phyloP scores from a whole-genome alignment of 2,888 invertebrate genomes.

The Drosophila melanosoma region DNA sequence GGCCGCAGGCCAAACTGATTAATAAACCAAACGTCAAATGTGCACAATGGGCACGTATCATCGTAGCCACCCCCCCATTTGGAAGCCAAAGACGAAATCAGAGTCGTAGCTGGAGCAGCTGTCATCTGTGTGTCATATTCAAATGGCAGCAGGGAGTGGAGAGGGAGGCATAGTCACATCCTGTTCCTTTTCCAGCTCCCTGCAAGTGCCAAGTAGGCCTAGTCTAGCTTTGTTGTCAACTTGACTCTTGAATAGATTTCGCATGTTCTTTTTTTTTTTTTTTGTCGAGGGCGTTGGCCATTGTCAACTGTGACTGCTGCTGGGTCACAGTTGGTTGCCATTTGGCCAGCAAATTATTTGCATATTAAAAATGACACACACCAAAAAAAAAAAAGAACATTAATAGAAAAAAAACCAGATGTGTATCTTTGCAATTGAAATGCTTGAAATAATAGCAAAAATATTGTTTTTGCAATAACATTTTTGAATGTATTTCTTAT shows the following conservation, averaged over 20 bases:
- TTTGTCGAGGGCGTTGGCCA: slow-evolving; percentile 56
- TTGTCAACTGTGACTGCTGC: slow-evolving; percentile 70
- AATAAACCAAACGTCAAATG: slow-evolving; percentile 85
- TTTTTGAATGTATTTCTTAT: background rate
- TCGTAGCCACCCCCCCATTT: slow-evolving; percentile 36
- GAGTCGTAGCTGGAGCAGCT: slow-evolving; percentile 73
- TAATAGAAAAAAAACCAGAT: slow-evolving; percentile 13
- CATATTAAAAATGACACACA: slow-evolving; percentile 69
- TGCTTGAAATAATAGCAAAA: background rate
- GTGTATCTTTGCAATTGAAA: background rate
- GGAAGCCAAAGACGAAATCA: slow-evolving; percentile 29
- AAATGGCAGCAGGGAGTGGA: slow-evolving; percentile 51
- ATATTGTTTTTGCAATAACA: background rate
- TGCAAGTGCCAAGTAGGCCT: slow-evolving; percentile 67
- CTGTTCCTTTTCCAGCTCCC: slow-evolving; percentile 62
- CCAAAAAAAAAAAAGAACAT: slow-evolving; percentile 14
- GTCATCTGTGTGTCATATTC: slow-evolving; percentile 83
- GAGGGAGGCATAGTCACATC: slow-evolving; percentile 59
- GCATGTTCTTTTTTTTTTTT: slow-evolving; percentile 36
- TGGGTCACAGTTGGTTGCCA: slow-evolving; percentile 81
- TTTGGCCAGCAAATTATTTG: slow-evolving; percentile 80
- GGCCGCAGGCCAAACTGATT: slow-evolving; percentile 84
- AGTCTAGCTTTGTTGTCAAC: slow-evolving; percentile 76
- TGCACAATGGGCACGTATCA: slow-evolving; percentile 77
- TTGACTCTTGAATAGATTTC: slow-evolving; percentile 73